A percentile compares a stretch with the other conserved stretches of the same genome.
Conservation (phyloP, 1,140 invertebrate genomes). For the Ruditapes philippinarum region DNA sequence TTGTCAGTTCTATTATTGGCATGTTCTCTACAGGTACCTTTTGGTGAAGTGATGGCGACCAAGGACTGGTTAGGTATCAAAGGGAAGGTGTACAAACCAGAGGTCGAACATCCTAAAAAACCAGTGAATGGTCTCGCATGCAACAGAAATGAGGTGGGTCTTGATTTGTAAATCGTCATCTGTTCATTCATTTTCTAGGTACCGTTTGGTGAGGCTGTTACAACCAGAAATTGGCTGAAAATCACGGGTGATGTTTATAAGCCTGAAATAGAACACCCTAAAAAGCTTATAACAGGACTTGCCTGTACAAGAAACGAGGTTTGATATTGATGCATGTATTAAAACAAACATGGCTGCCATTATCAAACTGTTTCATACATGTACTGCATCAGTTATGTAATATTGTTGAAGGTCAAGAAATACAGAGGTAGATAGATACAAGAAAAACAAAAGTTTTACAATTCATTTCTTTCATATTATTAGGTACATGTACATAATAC, state of each 20-base stretch:
- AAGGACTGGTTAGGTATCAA: constrained; percentile 92
- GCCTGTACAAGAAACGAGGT: constrained; percentile 93
- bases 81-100: constrained; percentile 91
- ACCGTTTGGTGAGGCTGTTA: constrained; percentile 95
- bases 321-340: constrained; percentile 12
- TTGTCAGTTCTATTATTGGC: constrained; percentile 35
- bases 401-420: too few species aligned
- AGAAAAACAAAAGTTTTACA: too few species aligned
- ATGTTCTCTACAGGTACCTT: constrained; percentile 90
- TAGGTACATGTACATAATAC: too few species aligned
- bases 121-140: constrained; percentile 47
- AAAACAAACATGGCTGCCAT: not conserved
- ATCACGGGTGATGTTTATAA: constrained; percentile 91
- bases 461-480: too few species aligned
- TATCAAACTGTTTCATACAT: not conserved
- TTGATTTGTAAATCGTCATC: not conserved
- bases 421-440: too few species aligned
- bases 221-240: constrained; percentile 93
- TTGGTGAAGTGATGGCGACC: constrained; percentile 94
- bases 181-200: constrained; percentile 87
- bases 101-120: constrained; percentile 89
- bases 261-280: constrained; percentile 91
- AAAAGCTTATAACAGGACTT: constrained; percentile 92
- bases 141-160: constrained; percentile 33
- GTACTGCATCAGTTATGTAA: too few species aligned